Evolutionary conservation across 2,888 invertebrate species (phyloP).

Genomic region (Phrixothrix hirtus): DNA sequence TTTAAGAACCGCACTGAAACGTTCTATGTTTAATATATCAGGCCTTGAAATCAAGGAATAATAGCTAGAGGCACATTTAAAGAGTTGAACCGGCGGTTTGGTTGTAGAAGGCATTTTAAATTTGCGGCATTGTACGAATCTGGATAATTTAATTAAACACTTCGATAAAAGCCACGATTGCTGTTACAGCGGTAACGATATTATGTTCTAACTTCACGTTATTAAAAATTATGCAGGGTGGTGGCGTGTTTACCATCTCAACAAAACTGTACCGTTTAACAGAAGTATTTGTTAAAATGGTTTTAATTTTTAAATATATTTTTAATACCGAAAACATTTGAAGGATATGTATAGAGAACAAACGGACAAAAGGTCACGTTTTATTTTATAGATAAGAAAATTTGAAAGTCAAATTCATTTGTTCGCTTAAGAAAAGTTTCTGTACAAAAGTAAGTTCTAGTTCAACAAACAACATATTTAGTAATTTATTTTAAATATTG

Average conservation of each 20-base stretch:
- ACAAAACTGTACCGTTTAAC: too few relatives aligned
- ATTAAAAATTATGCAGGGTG: too few relatives aligned
- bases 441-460: slow-evolving; percentile 5
- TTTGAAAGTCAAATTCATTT: slow-evolving; percentile 21
- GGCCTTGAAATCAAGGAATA: slow-evolving; percentile 8
- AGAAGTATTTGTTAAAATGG: too few relatives aligned
- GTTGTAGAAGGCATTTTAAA: slow-evolving; percentile 14
- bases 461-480: slow-evolving; percentile 6
- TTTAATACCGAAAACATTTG: too few relatives aligned
- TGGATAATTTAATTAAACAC: slow-evolving; percentile 19
- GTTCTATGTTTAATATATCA: slow-evolving; percentile 22
- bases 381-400: slow-evolving; percentile 23
- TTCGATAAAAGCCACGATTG: slow-evolving; percentile 3
- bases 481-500: too few relatives aligned
- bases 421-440: slow-evolving; percentile 9
- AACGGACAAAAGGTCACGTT: slow-evolving; percentile 19
- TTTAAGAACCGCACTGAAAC: slow-evolving; percentile 32
- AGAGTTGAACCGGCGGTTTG: slow-evolving; percentile 5
- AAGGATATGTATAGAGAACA: slow-evolving; percentile 6
- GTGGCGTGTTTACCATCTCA: too few relatives aligned
- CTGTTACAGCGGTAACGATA: slow-evolving; percentile 10
- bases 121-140: too few relatives aligned
- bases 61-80: slow-evolving; percentile 3
- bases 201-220: slow-evolving; percentile 11
- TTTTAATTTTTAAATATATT: too few relatives aligned